phyloP scores from a whole-genome alignment of 2,888 invertebrate genomes.

The Trichopria drosophilae region DNA sequence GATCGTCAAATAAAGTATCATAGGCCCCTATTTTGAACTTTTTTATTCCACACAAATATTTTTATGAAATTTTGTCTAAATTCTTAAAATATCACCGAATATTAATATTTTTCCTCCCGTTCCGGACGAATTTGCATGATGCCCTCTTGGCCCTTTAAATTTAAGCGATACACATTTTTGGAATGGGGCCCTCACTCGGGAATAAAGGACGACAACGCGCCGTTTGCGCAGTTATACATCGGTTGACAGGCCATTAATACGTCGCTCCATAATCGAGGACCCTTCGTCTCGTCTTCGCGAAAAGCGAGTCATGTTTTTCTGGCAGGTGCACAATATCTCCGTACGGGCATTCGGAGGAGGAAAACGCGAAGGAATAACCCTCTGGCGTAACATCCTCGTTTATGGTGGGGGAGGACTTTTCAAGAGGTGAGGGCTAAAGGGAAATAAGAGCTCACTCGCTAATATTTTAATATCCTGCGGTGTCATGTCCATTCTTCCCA shows the following conservation, averaged over 20 bases:
- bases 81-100: too few relatives aligned
- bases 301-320: slow-evolving; percentile 40
- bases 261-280: slow-evolving; percentile 25
- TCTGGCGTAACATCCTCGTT: not conserved
- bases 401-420: not conserved
- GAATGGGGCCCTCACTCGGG: too few relatives aligned
- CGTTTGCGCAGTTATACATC: slow-evolving; percentile 18
- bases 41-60: too few relatives aligned
- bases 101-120: too few relatives aligned
- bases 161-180: too few relatives aligned
- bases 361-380: too few relatives aligned
- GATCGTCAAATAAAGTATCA: too few relatives aligned
- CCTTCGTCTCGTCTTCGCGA: slow-evolving; percentile 1
- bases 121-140: too few relatives aligned
- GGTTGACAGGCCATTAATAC: slow-evolving; percentile 36
- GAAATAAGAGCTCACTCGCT: slow-evolving; percentile 17
- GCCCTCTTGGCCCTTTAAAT: too few relatives aligned
- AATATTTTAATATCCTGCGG: slow-evolving; percentile 51
- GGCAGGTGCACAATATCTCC: slow-evolving; percentile 37
- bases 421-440: slow-evolving; percentile 4
- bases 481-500: slow-evolving; percentile 45
- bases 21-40: too few relatives aligned
- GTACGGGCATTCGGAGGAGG: slow-evolving; percentile 29
- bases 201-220: slow-evolving; percentile 11
- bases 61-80: too few relatives aligned